Evolutionary conservation across 35 echinoderm and acorn worm species (phyloP), one percentile per base, ranked within the genome.

Genomic region (Heliocidaris tuberculata): DNA sequence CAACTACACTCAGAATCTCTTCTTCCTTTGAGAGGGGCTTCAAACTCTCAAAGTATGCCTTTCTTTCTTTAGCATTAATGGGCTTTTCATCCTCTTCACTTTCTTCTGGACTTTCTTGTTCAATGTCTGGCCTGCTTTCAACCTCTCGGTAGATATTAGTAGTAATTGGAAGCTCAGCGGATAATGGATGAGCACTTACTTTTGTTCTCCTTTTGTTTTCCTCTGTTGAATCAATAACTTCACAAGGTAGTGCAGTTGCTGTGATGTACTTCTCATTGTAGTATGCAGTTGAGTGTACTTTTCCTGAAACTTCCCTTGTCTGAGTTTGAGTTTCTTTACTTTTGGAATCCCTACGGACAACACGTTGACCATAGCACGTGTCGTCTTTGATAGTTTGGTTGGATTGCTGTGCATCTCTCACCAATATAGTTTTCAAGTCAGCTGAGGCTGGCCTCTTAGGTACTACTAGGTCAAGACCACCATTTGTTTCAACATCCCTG

Each of bases 251-350:
- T 9, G 87, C 87, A 47, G 91, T 32, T 93, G 91, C 91, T 50
- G 91, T 59, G 11, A 93, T 93, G 32, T 93, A 93, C 50, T 93
- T 13, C 48, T 93, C 48, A 59, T 93, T 93, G 50, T 93, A 93
- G 30, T 93, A 93, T 27, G 48, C 91, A 32, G 31, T n/a, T 32
- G 87, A n/a, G 12, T 89, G 31, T n/a, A 47, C 87, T 89, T 78
- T 78, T 78, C 65, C 65, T 7, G 65, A 78, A 78, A 78, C 27
- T 60, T 60, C 59, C 2, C 19, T 15, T 78, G 65, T 78, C 65
- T 29, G 21, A 21, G 65, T 78, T 24, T 78, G 65, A 27, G 65
- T 78, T 7, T 78, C 65, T 78, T 78, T 42, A 42, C 35, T 42
- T 42, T 42, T 78, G 7, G 17, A 78, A 78, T 78, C 65, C 65